Base-by-base conservation (phyloP, 2,888 invertebrate genomes). In the Synergus umbraculus region DNA sequence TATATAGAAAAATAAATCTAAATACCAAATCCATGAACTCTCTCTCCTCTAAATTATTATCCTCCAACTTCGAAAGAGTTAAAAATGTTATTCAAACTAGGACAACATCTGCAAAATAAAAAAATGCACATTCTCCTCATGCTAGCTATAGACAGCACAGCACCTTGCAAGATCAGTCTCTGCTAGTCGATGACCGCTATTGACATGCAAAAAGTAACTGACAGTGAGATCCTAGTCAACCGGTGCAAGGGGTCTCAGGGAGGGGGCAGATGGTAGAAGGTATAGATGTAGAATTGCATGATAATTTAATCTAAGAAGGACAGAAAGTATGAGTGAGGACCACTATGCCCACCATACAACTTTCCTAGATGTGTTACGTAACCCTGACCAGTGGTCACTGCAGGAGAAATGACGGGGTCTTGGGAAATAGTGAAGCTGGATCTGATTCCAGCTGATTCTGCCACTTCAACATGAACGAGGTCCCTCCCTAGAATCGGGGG, bases 301-400 rank as follows among this genome's bases (percentile, higher is more conserved):
- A 54, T 54, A 69, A 46, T 69, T 69, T 73, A 54, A 73, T 66
- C 54, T 15, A 54, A 77, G 65, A 65, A 77, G 41, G 37, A 58
- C 22, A 37, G 77, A 77, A 49, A 66, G 67, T 54, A 22, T 67
- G 15, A 54, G 22, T 66, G 46, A 77, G 79, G 82, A 77, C 60
- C 78, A 86, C 87, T 88, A 37, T 37, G 37, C 37, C 37, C 5
- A 37, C 37, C 5, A 86, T 87, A 85, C 86, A 87, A 87, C 87
- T 87, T 87, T 88, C 86, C 84, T 85, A 79, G 84, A 79, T 82
- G 81, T 89, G 83, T 54, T 86, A 88, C 84, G 89, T 88, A 89
- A 88, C 82, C 82, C 82, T 84, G 85, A 85, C 82, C 83, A 85
- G 84, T 65, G 79, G 79, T 79, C 84, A 80, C 84, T 80, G 76